Evolutionary conservation across 1,140 invertebrate genomes (phyloP).

Genomic region (Choristoneura fumiferana): DNA sequence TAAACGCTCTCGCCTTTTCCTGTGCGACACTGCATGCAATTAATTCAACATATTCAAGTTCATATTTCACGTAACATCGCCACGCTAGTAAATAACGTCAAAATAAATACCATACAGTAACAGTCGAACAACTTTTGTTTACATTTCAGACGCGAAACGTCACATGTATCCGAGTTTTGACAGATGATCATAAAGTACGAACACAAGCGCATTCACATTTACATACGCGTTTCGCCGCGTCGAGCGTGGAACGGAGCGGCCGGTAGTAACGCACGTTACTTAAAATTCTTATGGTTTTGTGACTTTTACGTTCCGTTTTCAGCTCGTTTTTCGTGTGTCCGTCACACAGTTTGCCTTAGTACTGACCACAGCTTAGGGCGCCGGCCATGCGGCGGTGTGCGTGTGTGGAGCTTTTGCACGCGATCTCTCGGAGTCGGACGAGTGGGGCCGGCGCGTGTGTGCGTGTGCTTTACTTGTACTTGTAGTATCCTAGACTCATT

Average conservation of each 20-base stretch:
- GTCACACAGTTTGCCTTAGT: conserved; percentile 76
- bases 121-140: conserved; percentile 67
- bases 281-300: conserved; percentile 48
- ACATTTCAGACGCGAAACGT: conserved; percentile 72
- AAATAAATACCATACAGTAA: conserved; percentile 41
- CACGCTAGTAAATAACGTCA: conserved; percentile 61
- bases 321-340: conserved; percentile 76
- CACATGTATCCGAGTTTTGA: conserved; percentile 73
- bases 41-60: conserved; percentile 71
- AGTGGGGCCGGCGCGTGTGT: conserved; percentile 67
- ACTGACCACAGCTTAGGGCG: conserved; percentile 77
- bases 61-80: conserved; percentile 62
- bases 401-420: conserved; percentile 75
- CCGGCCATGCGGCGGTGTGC: conserved; percentile 68
- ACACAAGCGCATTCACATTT: conserved; percentile 65
- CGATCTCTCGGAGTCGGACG: conserved; percentile 67
- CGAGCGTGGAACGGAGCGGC: conserved; percentile 25
- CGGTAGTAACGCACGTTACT: conserved; percentile 24
- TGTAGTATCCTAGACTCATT: conserved; percentile 75
- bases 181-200: conserved; percentile 68
- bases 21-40: conserved; percentile 57
- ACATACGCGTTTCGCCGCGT: conserved; percentile 45
- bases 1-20: conserved; percentile 31
- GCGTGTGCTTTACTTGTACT: conserved; percentile 67
- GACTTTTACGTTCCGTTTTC: conserved; percentile 66